Conservation (phyloP, 2,888 invertebrate genomes). For the Laspeyria flexula region DNA sequence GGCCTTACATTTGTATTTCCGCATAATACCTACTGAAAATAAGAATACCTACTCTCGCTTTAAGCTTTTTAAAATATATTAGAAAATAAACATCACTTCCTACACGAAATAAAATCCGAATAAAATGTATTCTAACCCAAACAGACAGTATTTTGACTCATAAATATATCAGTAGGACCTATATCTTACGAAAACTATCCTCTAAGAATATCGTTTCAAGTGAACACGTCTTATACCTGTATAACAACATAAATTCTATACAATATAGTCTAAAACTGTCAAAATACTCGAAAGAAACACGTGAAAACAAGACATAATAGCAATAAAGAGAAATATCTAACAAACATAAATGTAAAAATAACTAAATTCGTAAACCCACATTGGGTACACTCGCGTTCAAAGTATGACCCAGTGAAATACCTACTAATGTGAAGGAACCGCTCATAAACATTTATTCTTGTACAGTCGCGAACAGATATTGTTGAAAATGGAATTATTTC, state of each 20-base stretch:
- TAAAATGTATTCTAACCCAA: slow-evolving; percentile 18
- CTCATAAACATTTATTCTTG: slow-evolving; percentile 46
- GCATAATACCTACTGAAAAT: no score
- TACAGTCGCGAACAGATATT: slow-evolving; percentile 43
- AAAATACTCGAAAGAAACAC: slow-evolving; percentile 6
- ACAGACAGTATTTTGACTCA: slow-evolving; percentile 15
- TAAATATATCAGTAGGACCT: slow-evolving; percentile 26
- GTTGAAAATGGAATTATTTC: slow-evolving; percentile 19
- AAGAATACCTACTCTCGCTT: slow-evolving; percentile 9
- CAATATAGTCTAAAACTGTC: slow-evolving; percentile 7
- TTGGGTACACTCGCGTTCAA: slow-evolving; percentile 29
- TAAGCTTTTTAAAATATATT: slow-evolving; percentile 15
- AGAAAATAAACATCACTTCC: slow-evolving; percentile 20
- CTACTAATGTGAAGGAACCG: slow-evolving; percentile 39
- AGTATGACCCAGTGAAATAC: slow-evolving; percentile 25
- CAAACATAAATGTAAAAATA: slow-evolving; percentile 18
- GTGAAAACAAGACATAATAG: slow-evolving; percentile 9
- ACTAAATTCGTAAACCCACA: slow-evolving; percentile 16
- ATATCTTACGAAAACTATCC: slow-evolving; percentile 12
- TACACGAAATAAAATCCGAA: slow-evolving; percentile 12
- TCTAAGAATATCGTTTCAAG: slow-evolving; percentile 12
- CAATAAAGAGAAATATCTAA: slow-evolving; percentile 9
- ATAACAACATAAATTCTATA: background rate
- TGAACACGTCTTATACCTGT: slow-evolving; percentile 2
- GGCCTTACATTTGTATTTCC: slow-evolving; percentile 8